Conservation (phyloP, 1,140 invertebrate genomes). For the Drosophila jambulina region DNA sequence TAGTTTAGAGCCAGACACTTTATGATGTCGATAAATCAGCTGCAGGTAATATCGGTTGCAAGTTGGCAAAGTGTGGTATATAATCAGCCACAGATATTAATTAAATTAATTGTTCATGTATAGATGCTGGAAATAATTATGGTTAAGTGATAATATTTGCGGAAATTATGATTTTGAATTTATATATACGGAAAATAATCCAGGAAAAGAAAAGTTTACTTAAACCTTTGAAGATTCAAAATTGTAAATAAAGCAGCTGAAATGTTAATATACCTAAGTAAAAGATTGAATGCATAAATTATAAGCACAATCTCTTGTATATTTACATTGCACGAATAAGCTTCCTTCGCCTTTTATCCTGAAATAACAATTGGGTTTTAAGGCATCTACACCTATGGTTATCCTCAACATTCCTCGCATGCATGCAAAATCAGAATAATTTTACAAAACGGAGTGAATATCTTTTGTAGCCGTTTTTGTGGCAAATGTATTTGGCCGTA, state of each 20-base stretch:
- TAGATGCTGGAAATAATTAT: not conserved
- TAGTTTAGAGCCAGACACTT: constrained; percentile 39
- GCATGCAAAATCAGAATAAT: not conserved
- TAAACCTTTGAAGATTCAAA: not conserved
- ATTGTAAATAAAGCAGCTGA: too few species aligned
- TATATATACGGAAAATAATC: not conserved
- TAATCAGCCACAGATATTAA: constrained; percentile 3
- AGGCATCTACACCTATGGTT: not conserved
- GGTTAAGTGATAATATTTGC: not conserved
- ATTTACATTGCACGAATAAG: not conserved
- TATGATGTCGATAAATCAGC: constrained; percentile 35
- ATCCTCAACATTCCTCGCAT: not conserved
- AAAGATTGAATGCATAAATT: not conserved
- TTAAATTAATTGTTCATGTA: not conserved
- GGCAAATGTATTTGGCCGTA: constrained; percentile 20
- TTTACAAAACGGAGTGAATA: not conserved
- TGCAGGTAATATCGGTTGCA: constrained; percentile 26
- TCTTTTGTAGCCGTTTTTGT: constrained; percentile 14
- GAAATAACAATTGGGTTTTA: not conserved
- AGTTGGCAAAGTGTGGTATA: constrained; percentile 9
- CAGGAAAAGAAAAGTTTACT: not conserved
- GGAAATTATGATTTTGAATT: too few species aligned
- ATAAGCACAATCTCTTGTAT: not conserved
- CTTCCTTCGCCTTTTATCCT: not conserved
- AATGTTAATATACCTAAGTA: not conserved